phyloP scores from a whole-genome alignment of 2,113 vertebrate species.

The Odobenus rosmarus region DNA sequence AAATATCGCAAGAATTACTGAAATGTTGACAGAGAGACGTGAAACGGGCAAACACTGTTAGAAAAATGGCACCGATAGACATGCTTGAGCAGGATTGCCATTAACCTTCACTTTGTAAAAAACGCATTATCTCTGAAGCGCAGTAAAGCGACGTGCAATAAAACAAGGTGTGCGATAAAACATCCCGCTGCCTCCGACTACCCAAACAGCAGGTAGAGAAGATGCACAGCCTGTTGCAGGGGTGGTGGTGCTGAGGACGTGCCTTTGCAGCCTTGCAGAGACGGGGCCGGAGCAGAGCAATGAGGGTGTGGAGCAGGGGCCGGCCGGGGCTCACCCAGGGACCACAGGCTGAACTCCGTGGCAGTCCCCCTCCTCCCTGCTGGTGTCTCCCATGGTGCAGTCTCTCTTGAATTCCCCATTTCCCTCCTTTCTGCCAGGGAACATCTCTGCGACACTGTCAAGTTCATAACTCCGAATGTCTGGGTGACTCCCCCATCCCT shows the following conservation, averaged over 20 bases:
- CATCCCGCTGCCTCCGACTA: neutral
- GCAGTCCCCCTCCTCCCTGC: neutral
- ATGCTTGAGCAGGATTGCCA: neutral
- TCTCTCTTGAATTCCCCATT: neutral
- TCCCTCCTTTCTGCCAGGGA: neutral
- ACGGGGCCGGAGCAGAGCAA: neutral
- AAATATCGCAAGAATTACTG: neutral
- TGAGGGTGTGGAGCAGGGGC: neutral
- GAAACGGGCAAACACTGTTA: neutral
- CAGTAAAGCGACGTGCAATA: neutral
- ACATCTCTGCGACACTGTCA: neutral
- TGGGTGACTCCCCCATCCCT: rapidly evolving
- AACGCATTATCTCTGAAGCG: neutral
- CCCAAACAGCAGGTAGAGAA: neutral
- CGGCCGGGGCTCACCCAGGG: neutral
- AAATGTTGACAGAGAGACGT: neutral
- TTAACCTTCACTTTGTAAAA: neutral
- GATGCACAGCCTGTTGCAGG: neutral
- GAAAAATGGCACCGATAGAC: neutral
- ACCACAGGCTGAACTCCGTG: neutral
- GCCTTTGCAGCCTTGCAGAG: no score
- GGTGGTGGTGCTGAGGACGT: neutral
- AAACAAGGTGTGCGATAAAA: neutral
- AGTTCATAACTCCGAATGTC: neutral
- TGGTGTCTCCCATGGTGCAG: neutral